Conservation (phyloP, 2,888 invertebrate genomes). For the Ochropleura plecta region DNA sequence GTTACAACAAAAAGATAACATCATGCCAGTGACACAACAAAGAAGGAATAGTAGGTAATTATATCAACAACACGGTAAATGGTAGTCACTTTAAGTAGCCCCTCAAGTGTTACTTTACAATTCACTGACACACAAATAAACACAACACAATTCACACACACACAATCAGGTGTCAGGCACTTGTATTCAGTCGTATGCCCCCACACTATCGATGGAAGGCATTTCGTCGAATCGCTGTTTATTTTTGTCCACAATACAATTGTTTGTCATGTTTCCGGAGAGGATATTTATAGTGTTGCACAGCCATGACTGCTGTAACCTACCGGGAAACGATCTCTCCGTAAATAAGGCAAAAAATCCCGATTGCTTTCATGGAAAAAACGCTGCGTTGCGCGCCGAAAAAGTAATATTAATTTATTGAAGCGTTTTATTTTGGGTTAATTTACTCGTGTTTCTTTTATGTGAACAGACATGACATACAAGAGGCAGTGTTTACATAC, state of each 20-base stretch:
- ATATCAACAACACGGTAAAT: background rate
- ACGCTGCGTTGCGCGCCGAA: constrained; percentile 27
- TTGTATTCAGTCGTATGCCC: constrained; percentile 27
- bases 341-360: constrained; percentile 77
- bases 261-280: constrained; percentile 83
- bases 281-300: constrained; percentile 79
- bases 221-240: constrained; percentile 71
- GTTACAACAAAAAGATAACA: background rate
- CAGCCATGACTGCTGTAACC: constrained; percentile 74
- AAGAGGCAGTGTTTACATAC: background rate
- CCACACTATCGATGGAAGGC: constrained; percentile 48
- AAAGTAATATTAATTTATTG: constrained; percentile 49
- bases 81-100: constrained; percentile 1
- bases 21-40: background rate
- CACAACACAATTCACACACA: constrained; percentile 6
- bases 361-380: constrained; percentile 55
- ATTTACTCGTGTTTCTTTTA: constrained; percentile 15
- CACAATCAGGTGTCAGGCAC: constrained; percentile 14
- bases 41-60: background rate
- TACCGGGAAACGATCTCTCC: constrained; percentile 78
- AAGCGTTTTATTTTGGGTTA: constrained; percentile 18
- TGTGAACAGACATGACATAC: background rate
- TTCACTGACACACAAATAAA: constrained; percentile 29
- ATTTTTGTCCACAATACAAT: constrained; percentile 79
- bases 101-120: constrained; percentile 12